Evolutionary conservation across 2,888 invertebrate genomes (phyloP).

Genomic region (Latheticus oryzae): DNA sequence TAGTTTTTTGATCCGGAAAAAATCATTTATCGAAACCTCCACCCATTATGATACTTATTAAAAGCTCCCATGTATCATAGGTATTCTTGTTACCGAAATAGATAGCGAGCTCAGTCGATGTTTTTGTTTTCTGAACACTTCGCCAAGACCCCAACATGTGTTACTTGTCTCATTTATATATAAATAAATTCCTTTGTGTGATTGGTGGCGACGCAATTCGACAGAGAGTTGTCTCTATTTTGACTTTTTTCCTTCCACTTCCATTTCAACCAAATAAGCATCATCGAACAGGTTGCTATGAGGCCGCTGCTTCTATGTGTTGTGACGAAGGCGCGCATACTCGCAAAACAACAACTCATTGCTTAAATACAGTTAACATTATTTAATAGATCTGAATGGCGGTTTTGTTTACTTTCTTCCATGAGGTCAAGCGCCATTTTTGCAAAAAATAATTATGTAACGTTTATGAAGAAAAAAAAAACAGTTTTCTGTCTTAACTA

Average conservation of each 20-base stretch:
- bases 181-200: constrained; percentile 54
- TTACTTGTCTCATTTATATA: constrained; percentile 50
- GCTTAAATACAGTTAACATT: constrained; percentile 31
- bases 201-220: constrained; percentile 28
- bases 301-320: constrained; percentile 26
- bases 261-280: constrained; percentile 12
- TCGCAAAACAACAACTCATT: constrained; percentile 8
- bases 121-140: constrained; percentile 34
- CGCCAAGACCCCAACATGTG: constrained; percentile 44
- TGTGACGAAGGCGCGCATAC: constrained; percentile 17
- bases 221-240: neutral
- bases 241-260: constrained; percentile 2
- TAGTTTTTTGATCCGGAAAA: too few relatives aligned
- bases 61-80: constrained; percentile 34
- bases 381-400: constrained; percentile 15
- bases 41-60: constrained; percentile 14
- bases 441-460: constrained; percentile 12
- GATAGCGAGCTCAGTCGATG: constrained; percentile 15
- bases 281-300: constrained; percentile 31
- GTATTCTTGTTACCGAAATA: constrained; percentile 32
- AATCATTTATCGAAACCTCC: constrained; percentile 6
- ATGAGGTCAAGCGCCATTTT: constrained; percentile 1
- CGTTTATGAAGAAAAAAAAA: too few relatives aligned
- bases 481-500: too few relatives aligned
- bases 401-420: constrained; percentile 14